Evolutionary conservation across 2,113 vertebrate species (phyloP), one percentile per base, ranked within the genome.

Genomic region (Leptocoma aspasia): DNA sequence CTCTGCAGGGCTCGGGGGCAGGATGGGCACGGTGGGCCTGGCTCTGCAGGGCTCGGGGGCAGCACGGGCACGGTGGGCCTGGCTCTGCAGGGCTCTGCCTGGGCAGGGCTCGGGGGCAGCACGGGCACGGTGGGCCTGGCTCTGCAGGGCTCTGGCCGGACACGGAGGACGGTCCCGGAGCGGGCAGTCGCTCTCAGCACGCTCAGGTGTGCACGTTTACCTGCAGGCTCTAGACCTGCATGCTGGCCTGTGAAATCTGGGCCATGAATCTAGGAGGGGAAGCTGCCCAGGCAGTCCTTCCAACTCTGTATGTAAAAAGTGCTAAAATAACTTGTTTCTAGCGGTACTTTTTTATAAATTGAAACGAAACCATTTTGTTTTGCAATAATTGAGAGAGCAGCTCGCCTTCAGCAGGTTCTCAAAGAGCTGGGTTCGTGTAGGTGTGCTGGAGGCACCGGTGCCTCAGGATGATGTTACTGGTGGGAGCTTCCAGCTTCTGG

Each of bases 181-280:
- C 45, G 0, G 6, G 8, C 60, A 2, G 47, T 1, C 5, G 1
- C 8, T 20, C 44, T 20, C 59, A 3, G 39, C 45, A 35, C 1
- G 19, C 65, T 8, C 23, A 0, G 35, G 0, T 30, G 77, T 11
- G 52, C 6, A 0, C 0, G 6, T 2, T 9, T 0, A 10, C 85
- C 45, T 15, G 35, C 1, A 2, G 52, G 20, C 47, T 66, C 41
- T 5, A 2, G 22, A 10, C 7, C 27, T 37, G 0, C 57, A 9
- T 0, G 57, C 61, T 9, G 53, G 20, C 13, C 27, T 49, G 37
- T 22, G 92, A 20, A 6, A 14, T 21, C 28, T 13, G 65, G 11
- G 69, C 28, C 17, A 0, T 14, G 35, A 4, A 1, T 23, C 2
- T 1, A 1, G 37, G 0, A 8, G 16, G 56, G 61, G 41, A 42